A percentile compares a stretch with the other conserved stretches of the same genome.
Conservation (phyloP, 2,797 vertebrate genomes). For the Sparidentex hasta region DNA sequence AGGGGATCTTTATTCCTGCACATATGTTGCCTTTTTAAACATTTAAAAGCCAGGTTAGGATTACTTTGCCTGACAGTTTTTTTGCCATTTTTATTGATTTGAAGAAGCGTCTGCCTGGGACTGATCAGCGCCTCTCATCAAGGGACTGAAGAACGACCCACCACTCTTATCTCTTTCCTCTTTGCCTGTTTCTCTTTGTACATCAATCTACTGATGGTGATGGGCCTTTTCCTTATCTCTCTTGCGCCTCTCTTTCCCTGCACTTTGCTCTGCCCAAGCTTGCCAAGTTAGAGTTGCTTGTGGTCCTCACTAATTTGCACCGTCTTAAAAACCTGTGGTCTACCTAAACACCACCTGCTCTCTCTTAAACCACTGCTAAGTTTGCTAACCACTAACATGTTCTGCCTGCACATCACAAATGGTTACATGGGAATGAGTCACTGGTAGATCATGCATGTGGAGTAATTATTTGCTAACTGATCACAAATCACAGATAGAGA, state of each 20-base stretch:
- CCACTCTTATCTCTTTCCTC: constrained; percentile 29
- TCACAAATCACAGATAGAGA: constrained; percentile 9
- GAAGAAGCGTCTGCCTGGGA: constrained; percentile 32
- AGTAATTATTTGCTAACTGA: constrained; percentile 9
- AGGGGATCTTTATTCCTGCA: constrained; percentile 63
- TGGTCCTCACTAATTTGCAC: constrained; percentile 77
- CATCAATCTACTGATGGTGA: constrained; percentile 57
- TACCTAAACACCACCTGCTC: constrained; percentile 74
- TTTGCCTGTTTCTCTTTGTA: constrained; percentile 37
- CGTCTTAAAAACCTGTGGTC: constrained; percentile 71
- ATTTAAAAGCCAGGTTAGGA: constrained; percentile 70
- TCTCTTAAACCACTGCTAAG: constrained; percentile 67
- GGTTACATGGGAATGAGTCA: constrained; percentile 38
- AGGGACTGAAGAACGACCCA: constrained; percentile 32
- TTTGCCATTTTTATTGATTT: constrained; percentile 48
- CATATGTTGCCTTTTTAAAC: constrained; percentile 77
- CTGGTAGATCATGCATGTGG: constrained; percentile 52
- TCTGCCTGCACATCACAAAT: constrained; percentile 63
- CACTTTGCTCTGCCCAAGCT: constrained; percentile 61
- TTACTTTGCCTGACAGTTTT: constrained; percentile 56
- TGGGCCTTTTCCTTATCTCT: constrained; percentile 47
- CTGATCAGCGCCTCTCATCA: constrained; percentile 34
- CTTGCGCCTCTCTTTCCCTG: constrained; percentile 34
- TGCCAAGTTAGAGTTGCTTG: constrained; percentile 67
- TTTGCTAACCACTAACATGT: constrained; percentile 75